These are phyloP conservation scores for Drosophila helvetica DNA, from an alignment of 2,888 invertebrate genomes.

Conservation along the genomic window DNA sequence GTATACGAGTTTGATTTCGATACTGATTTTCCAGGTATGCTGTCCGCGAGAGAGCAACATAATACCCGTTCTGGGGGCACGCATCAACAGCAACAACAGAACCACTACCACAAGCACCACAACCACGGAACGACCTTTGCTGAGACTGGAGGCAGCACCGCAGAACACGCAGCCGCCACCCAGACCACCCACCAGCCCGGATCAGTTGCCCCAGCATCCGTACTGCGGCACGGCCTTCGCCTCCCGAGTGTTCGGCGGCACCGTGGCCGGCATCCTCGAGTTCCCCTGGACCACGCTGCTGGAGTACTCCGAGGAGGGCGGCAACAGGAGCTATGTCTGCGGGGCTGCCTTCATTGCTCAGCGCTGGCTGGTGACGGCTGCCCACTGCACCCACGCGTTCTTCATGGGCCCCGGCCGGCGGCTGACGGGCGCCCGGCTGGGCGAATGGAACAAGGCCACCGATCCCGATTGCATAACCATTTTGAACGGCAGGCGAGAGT, in stretches of 20 bases:
- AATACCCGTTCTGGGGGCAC: constrained; percentile 29
- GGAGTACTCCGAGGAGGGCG: constrained; percentile 76
- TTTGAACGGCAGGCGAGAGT: constrained; percentile 81
- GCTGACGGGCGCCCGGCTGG: constrained; percentile 80
- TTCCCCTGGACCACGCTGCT: constrained; percentile 64
- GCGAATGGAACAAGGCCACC: constrained; percentile 85
- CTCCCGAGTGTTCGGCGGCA: constrained; percentile 52
- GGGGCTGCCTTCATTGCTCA: constrained; percentile 84
- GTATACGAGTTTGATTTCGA: too few relatives aligned
- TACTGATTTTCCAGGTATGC: constrained; percentile 27
- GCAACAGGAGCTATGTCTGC: constrained; percentile 86
- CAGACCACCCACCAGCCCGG: constrained; percentile 25
- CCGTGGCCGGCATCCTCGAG: constrained; percentile 40
- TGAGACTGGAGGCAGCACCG: neutral
- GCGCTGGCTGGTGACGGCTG: constrained; percentile 64
- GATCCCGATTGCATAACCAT: constrained; percentile 85
- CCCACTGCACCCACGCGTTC: constrained; percentile 84
- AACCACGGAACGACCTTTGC: neutral
- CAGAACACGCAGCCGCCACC: neutral
- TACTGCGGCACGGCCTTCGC: constrained; percentile 57
- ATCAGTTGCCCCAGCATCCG: constrained; percentile 55
- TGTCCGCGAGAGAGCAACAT: constrained; percentile 52
- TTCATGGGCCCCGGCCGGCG: constrained; percentile 85
- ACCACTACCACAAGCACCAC: neutral
- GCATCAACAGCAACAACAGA: constrained; percentile 22